Evolutionary conservation across 2,888 invertebrate species (phyloP).

Genomic region (Hoplodrina ambigua): DNA sequence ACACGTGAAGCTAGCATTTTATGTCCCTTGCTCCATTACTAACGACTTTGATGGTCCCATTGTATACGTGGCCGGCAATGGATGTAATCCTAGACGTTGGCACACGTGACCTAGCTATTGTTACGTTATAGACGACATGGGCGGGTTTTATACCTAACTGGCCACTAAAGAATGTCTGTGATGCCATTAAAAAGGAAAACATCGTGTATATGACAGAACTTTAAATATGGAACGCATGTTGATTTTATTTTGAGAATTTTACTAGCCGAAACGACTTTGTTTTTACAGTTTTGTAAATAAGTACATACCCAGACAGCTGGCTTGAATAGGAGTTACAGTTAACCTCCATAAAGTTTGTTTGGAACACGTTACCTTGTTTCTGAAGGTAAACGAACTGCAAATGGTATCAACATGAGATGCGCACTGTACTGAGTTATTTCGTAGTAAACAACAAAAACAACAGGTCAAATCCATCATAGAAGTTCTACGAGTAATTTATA

Average conservation of each 20-base stretch:
- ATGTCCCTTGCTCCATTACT: conserved; percentile 49
- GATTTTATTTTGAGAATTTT: conserved; percentile 7
- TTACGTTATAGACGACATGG: conserved; percentile 3
- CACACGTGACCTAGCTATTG: conserved; percentile 9
- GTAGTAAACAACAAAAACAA: conserved; percentile 13
- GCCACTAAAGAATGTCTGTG: not conserved
- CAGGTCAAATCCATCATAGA: conserved; percentile 15
- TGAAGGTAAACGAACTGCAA: conserved; percentile 47
- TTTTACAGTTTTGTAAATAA: conserved; percentile 12
- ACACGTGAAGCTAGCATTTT: conserved; percentile 29
- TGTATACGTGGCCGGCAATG: conserved; percentile 40
- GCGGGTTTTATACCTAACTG: conserved; percentile 18
- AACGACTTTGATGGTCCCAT: conserved; percentile 47
- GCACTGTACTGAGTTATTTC: not conserved
- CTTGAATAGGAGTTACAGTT: not conserved
- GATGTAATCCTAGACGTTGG: conserved; percentile 43
- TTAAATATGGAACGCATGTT: conserved; percentile 18
- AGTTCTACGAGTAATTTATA: not conserved
- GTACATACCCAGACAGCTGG: conserved; percentile 19
- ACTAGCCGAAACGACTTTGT: conserved; percentile 14
- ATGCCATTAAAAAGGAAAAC: conserved; percentile 7
- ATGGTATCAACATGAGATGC: conserved; percentile 39
- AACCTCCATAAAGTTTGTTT: conserved; percentile 47
- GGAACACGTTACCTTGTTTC: conserved; percentile 12
- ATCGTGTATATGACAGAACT: conserved; percentile 14